These are phyloP conservation scores for Aphidius gifuensis DNA, from an alignment of 1,140 invertebrate species.

Conservation along the genomic window DNA sequence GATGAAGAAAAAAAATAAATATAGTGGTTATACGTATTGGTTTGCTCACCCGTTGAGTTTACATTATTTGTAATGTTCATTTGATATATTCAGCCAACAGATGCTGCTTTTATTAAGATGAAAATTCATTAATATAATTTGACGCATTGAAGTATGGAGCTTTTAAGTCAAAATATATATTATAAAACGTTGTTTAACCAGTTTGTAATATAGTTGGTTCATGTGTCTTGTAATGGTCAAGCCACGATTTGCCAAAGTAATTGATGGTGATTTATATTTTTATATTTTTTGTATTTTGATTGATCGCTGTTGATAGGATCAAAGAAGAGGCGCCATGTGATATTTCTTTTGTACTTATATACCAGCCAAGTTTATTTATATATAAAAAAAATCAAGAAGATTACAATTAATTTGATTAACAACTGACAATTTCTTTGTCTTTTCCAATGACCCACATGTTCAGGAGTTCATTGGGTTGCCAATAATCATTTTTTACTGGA, in stretches of 20 bases:
- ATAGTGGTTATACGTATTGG: conserved; percentile 8
- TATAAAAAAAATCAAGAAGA: background rate
- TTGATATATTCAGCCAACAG: conserved; percentile 33
- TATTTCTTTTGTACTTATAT: background rate
- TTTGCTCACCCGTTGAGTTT: conserved; percentile 33
- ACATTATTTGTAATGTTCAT: conserved; percentile 44
- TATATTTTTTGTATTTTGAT: background rate
- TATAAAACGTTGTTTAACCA: background rate
- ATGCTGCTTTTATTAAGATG: conserved; percentile 39
- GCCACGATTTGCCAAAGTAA: background rate
- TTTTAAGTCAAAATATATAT: background rate
- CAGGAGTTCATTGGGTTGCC: conserved; percentile 42
- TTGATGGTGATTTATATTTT: background rate
- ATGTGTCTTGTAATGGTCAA: background rate
- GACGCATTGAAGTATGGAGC: conserved; percentile 22
- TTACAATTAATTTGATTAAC: conserved; percentile 15
- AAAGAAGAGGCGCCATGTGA: background rate
- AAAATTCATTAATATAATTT: conserved; percentile 37
- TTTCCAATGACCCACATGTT: conserved; percentile 41
- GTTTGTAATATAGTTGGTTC: background rate
- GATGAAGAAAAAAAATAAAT: background rate
- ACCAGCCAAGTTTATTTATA: no score
- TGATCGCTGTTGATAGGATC: background rate
- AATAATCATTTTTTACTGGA: conserved; percentile 18
- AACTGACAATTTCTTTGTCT: conserved; percentile 41